Evolutionary conservation across 1,140 invertebrate genomes (phyloP).

Genomic region (Cyclina sinensis): DNA sequence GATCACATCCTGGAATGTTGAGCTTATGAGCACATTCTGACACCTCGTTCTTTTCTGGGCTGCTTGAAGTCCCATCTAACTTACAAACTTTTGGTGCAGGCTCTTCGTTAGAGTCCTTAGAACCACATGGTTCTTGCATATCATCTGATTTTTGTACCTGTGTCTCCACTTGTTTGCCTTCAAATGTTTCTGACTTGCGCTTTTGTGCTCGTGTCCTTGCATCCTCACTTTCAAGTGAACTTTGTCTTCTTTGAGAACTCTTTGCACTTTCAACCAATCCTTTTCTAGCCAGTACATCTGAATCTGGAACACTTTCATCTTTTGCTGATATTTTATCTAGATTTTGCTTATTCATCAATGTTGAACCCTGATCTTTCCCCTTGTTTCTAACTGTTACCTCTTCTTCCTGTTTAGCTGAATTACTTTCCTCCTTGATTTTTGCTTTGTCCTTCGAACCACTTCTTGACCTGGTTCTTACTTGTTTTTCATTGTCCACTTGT

Average conservation of each 20-base stretch:
- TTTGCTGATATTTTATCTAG: background rate
- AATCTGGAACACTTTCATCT: background rate
- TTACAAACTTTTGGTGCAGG: slow-evolving; percentile 17
- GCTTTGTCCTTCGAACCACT: slow-evolving; percentile 38
- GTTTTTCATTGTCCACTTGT: background rate
- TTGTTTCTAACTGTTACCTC: background rate
- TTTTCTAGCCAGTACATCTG: background rate
- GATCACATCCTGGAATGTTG: slow-evolving; percentile 11
- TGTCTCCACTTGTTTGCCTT: background rate
- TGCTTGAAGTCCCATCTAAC: slow-evolving; percentile 54
- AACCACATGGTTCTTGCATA: background rate
- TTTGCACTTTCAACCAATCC: background rate
- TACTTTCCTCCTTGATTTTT: background rate
- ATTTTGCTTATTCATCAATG: background rate
- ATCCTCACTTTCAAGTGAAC: background rate
- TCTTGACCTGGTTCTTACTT: background rate
- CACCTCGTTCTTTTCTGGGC: slow-evolving; percentile 32
- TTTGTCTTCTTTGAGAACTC: background rate
- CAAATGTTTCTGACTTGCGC: background rate
- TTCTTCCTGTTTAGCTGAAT: background rate
- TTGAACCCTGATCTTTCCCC: too few relatives aligned
- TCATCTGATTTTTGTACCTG: background rate
- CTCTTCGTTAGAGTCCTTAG: background rate
- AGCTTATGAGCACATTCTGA: slow-evolving; percentile 7
- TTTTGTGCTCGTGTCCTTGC: background rate